phyloP scores from a whole-genome alignment of 2,113 vertebrate species.

The Ctenomys sociabilis region DNA sequence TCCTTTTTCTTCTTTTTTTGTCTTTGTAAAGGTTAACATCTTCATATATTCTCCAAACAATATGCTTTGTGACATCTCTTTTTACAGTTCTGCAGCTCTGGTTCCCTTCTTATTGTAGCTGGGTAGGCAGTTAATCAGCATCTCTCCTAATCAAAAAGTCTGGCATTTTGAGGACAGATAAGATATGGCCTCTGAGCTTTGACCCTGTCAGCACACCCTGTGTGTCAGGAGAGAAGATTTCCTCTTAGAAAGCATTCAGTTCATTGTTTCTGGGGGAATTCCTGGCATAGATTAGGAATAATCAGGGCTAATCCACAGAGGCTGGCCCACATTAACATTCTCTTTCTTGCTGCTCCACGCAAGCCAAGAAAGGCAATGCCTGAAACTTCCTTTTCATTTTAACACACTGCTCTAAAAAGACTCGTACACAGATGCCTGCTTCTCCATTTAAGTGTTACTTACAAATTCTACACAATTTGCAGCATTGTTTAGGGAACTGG shows the following conservation, averaged over 20 bases:
- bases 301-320: not conserved
- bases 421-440: not conserved
- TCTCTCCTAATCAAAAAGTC: not conserved
- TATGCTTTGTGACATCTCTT: not conserved
- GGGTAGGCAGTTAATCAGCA: not conserved
- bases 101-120: not conserved
- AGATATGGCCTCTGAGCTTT: not conserved
- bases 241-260: not conserved
- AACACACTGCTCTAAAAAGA: constrained; percentile 17
- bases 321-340: constrained; percentile 58
- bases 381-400: not conserved
- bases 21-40: constrained; percentile 50
- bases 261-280: constrained; percentile 11
- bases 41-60: constrained; percentile 55
- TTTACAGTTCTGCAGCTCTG: constrained; percentile 6
- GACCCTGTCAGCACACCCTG: not conserved
- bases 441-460: not conserved
- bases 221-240: not conserved
- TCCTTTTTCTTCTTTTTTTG: not conserved
- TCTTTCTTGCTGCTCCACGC: not conserved
- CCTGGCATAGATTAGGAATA: not conserved
- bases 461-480: not conserved
- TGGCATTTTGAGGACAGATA: constrained; percentile 25
- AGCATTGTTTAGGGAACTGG: not conserved
- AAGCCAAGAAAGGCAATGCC: constrained; percentile 61